phyloP scores from a whole-genome alignment of 2,888 invertebrate genomes.

The Melanophora roralis region DNA sequence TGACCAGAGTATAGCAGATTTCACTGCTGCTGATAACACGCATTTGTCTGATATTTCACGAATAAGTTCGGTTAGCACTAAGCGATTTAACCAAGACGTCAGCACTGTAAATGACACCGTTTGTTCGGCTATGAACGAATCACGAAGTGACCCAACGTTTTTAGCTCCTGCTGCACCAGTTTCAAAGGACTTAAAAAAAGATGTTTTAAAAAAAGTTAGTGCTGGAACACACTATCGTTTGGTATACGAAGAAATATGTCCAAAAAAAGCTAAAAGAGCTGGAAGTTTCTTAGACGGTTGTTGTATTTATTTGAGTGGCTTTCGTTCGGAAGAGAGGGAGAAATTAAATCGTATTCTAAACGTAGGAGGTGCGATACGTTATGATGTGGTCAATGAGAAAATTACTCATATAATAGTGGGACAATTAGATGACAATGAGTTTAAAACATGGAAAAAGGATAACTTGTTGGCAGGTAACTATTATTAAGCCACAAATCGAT shows the following conservation, averaged over 20 bases:
- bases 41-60: constrained; percentile 74
- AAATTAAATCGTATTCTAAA: constrained; percentile 84
- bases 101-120: constrained; percentile 67
- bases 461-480: constrained; percentile 65
- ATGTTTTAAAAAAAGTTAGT: constrained; percentile 61
- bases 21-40: constrained; percentile 67
- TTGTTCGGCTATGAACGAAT: constrained; percentile 63
- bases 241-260: constrained; percentile 78
- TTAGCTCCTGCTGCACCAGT: constrained; percentile 51
- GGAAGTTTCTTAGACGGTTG: constrained; percentile 93
- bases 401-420: constrained; percentile 90
- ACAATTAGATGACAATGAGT: constrained; percentile 78
- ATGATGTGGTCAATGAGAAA: constrained; percentile 85
- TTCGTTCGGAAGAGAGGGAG: constrained; percentile 81
- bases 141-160: constrained; percentile 58
- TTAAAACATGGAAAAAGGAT: constrained; percentile 74
- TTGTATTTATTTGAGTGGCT: constrained; percentile 85
- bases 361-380: constrained; percentile 89
- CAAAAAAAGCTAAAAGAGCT: constrained; percentile 83
- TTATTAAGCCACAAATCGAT: not conserved
- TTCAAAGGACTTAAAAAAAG: constrained; percentile 65
- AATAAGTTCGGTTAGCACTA: constrained; percentile 67
- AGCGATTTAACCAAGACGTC: constrained; percentile 40
- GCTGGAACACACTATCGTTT: constrained; percentile 61
- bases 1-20: constrained; percentile 72